Conservation (phyloP, 2,888 invertebrate species). For the Toxonevra muliebris region DNA sequence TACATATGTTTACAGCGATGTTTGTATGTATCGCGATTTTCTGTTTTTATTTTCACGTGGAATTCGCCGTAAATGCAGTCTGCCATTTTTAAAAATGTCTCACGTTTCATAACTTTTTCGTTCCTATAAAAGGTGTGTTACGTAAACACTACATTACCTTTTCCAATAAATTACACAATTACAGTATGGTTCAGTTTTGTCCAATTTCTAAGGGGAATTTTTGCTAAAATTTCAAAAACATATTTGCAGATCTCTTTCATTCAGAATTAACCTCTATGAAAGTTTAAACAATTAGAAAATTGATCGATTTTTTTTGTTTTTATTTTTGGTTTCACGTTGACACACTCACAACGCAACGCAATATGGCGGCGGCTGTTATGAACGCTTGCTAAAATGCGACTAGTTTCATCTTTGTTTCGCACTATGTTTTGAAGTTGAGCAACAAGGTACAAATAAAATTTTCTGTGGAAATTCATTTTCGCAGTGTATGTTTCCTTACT, state of each 20-base stretch:
- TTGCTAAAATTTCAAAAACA: neutral
- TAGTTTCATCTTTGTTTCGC: conserved; percentile 54
- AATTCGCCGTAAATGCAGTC: conserved; percentile 21
- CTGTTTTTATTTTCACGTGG: neutral
- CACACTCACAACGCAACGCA: conserved; percentile 43
- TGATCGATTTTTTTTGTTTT: conserved; percentile 32
- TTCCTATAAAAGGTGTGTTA: conserved; percentile 6
- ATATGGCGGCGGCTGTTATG: conserved; percentile 49
- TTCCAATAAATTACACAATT: neutral
- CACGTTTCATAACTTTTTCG: neutral
- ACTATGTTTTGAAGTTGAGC: conserved; percentile 37
- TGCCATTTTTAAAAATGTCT: conserved; percentile 16
- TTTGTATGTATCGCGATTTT: conserved; percentile 30
- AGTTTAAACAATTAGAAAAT: conserved; percentile 1
- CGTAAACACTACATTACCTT: conserved; percentile 4
- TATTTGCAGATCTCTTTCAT: neutral
- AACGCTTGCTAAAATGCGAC: conserved; percentile 55
- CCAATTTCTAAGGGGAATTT: no score
- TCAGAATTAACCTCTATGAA: neutral
- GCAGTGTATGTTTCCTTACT: no score
- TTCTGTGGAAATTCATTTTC: neutral
- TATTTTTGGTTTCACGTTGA: conserved; percentile 35
- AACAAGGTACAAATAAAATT: conserved; percentile 27
- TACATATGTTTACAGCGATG: neutral
- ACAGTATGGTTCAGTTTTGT: no score